Base-by-base conservation (phyloP, 2,888 invertebrate species). In the Latheticus oryzae region DNA sequence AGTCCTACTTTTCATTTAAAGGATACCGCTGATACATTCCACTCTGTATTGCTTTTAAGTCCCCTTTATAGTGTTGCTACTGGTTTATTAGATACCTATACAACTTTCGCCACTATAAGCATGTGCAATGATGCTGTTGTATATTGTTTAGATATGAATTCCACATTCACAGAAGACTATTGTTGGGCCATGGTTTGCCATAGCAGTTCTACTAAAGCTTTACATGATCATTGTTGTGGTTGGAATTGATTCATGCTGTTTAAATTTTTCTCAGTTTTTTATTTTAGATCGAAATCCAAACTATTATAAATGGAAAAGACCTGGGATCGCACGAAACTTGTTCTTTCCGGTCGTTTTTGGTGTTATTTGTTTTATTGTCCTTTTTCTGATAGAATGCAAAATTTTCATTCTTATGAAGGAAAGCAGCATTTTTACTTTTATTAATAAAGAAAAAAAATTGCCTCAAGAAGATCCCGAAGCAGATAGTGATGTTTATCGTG, bases 291-390 rank as follows among this genome's bases (percentile, higher is more conserved):
- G 65, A 3, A 65, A 70, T 28, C 66, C 64, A 19, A 58, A 73
- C 51, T 87, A 84, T 71, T 87, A 88, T 64, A 80, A 82, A 0
- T 90, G 90, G 88, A 79, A 84, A 12, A 76, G 80, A 15, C 88
- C 88, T 0, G 93, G 93, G 1, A 83, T 93, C 23, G 82, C 89
- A 13, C 81, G 87, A 1, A 88, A 90, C 76, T 63, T 91, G 1
- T 50, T 85, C 0, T 85, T 85, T 67, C 83, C 90, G 70, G 54
- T 83, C 1, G 23, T 77, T 0, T 82, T 85, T 2, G 84, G 87
- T 2, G 43, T 84, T 0, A 40, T 86, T 0, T 82, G 87, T 55
- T 88, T 91, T 76, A 7, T 73, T 0, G 53, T 90, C 0, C 78
- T 93, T 4, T 79, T 90, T 58, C 51, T 86, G 1, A 73, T 87